phyloP scores from a whole-genome alignment of 2,797 vertebrate species.

The Phaenicophaeus curvirostris region DNA sequence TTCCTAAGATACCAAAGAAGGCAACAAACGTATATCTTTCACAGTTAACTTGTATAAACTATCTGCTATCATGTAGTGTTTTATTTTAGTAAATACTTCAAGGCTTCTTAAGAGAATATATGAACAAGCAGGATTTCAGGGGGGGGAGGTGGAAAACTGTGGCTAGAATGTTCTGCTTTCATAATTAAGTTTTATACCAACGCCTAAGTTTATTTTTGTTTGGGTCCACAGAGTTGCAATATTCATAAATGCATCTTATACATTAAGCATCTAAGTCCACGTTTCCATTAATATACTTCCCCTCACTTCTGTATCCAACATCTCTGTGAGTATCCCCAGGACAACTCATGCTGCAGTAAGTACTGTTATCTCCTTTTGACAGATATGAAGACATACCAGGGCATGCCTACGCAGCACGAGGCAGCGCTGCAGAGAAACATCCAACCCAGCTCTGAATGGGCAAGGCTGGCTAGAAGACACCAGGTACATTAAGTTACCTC shows the following conservation, averaged over 20 bases:
- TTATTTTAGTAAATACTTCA: not conserved
- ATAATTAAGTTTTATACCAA: not conserved
- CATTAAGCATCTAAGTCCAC: not conserved
- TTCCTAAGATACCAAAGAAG: conserved; percentile 29
- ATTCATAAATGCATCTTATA: not conserved
- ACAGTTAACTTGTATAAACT: conserved; percentile 1
- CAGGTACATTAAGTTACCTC: not conserved
- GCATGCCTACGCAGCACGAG: fast-evolving
- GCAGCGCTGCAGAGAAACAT: not conserved
- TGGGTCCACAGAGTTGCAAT: not conserved
- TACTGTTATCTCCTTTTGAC: not conserved
- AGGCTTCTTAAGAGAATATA: not conserved
- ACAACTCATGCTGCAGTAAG: not conserved
- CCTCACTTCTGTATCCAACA: not conserved
- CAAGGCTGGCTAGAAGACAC: not conserved
- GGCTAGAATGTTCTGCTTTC: not conserved
- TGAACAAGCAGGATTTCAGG: not conserved
- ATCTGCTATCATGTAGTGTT: not conserved
- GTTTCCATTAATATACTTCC: not conserved
- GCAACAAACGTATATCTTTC: conserved; percentile 26
- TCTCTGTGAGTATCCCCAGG: not conserved
- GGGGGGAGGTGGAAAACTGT: not conserved
- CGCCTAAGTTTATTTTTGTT: not conserved
- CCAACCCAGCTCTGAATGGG: not conserved
- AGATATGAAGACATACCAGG: not conserved